Base-by-base conservation (phyloP, 2,113 vertebrate species). In the Rhea pennata region DNA sequence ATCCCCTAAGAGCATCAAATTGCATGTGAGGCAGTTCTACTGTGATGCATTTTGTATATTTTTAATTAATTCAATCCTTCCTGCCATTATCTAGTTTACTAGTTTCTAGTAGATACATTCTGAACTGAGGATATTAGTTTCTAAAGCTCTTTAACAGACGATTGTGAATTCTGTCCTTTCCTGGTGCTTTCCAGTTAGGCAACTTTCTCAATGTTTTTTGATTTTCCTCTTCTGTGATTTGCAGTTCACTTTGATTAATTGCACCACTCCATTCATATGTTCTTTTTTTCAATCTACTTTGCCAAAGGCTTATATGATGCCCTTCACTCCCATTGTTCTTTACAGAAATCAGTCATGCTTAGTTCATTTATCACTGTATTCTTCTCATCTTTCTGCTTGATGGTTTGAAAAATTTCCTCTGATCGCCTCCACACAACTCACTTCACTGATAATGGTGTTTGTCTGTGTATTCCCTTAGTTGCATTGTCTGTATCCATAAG, bases 381-480 rank as follows among this genome's bases (percentile, higher is more conserved):
- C 67, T 85, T 83, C 87, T 93, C 78, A 84, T 96, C 79, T 56
- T 94, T 95, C 78, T 77, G 39, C 31, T 22, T 92, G 87, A 71
- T 72, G 89, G 17, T 66, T 91, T 90, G 51, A 96, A 88, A 80
- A 42, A 92, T 95, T 95, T 90, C 46, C 36, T 83, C 36, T 77
- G 78, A 54, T 67, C 82, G 31, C 76, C 78, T 87, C 54, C 61
- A 65, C n/a, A 39, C 36, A 23, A 40, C 23, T 39, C 36, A 40
- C 50, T 85, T 88, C 71, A 22, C 50, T 50, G 36, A 10, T 88
- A 93, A 91, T 67, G 17, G 44, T 85, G 33, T 85, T 93, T 73
- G 23, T 67, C 16, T 64, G 64, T 93, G 9, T 79, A 50, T 70
- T 82, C 15, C n/a, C 84, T 92, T 56, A 73, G 62, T 86, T 80